Percentiles rank a stretch among this genome's conserved stretches.
Evolutionary conservation across 2,888 invertebrate genomes (phyloP).

Genomic region (Eucriotettix oculatus): DNA sequence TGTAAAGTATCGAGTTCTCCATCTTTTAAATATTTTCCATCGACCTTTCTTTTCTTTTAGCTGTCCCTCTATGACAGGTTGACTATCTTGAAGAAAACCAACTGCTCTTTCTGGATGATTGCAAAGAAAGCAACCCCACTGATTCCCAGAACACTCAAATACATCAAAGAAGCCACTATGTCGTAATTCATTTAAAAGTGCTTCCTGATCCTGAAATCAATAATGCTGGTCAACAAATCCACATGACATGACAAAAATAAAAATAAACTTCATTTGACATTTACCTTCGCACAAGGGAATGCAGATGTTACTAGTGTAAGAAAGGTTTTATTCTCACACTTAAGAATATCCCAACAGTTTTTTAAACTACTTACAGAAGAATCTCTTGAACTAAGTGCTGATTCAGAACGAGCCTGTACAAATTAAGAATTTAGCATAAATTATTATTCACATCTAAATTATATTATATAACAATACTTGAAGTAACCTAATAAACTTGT

Average conservation of each 20-base stretch:
- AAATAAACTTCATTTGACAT: not conserved
- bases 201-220: conserved; percentile 59
- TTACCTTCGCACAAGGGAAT: conserved; percentile 73
- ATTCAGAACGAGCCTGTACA: conserved; percentile 47
- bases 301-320: conserved; percentile 84
- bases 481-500: too few relatives aligned
- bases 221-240: not conserved
- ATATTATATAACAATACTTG: too few relatives aligned
- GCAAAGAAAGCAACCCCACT: conserved; percentile 88
- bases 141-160: conserved; percentile 54
- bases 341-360: conserved; percentile 88
- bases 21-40: conserved; percentile 79
- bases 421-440: not conserved
- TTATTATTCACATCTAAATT: too few relatives aligned
- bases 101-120: conserved; percentile 81
- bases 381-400: conserved; percentile 65
- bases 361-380: conserved; percentile 68
- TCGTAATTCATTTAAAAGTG: conserved; percentile 67
- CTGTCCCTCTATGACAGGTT: conserved; percentile 79
- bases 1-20: conserved; percentile 89
- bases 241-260: not conserved
- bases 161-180: conserved; percentile 83
- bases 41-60: conserved; percentile 83
- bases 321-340: conserved; percentile 78
- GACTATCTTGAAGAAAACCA: conserved; percentile 58